Evolutionary conservation across 1,140 invertebrate genomes (phyloP).

Genomic region (Diachasma alloeum): DNA sequence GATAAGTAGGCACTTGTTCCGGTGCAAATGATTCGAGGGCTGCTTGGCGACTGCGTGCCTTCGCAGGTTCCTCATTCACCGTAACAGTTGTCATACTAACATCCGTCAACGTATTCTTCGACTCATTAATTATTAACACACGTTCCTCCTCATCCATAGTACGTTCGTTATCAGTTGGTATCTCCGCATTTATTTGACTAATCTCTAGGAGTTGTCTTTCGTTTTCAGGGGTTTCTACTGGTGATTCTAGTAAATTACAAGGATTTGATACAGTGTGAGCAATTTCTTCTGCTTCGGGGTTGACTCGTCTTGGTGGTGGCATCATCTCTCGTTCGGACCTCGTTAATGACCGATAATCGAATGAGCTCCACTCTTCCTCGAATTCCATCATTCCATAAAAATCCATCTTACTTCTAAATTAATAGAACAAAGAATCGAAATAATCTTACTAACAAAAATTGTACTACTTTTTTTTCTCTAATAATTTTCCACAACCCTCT

Average conservation of each 20-base stretch:
- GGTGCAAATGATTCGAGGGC: background rate
- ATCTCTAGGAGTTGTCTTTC: no score
- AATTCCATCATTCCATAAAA: background rate
- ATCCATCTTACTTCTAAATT: background rate
- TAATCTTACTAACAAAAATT: no score
- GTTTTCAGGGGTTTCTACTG: no score
- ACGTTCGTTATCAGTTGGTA: no score
- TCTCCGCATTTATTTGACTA: no score
- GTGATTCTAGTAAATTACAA: no score
- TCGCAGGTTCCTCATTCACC: background rate
- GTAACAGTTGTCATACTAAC: background rate
- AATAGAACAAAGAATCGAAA: background rate
- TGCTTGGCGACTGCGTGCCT: background rate
- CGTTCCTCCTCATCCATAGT: background rate
- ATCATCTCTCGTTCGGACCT: background rate
- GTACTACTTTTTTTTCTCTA: no score
- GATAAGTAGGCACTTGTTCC: no score
- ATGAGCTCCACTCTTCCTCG: background rate
- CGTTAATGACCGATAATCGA: background rate
- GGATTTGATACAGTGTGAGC: no score
- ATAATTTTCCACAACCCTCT: no score
- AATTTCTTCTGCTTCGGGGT: background rate
- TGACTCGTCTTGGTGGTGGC: background rate
- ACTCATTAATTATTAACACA: background rate
- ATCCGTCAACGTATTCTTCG: background rate